These are phyloP conservation scores for Chymomyza procnemis DNA, from an alignment of 2,888 invertebrate genomes.

Conservation along the genomic window DNA sequence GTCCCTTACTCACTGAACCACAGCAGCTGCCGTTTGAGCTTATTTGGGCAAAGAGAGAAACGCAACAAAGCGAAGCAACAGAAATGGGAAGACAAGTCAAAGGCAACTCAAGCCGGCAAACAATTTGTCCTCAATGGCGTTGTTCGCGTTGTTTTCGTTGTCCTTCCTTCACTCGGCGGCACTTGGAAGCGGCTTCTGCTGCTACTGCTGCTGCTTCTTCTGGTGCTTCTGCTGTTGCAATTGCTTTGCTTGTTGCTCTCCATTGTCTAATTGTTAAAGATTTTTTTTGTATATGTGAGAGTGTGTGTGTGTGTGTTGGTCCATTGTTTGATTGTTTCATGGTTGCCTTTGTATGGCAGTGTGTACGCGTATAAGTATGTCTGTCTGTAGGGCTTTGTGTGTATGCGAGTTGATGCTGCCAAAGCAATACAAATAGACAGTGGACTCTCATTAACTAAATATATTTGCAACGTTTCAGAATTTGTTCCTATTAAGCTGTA, in stretches of 20 bases:
- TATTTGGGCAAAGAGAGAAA: slow-evolving; percentile 46
- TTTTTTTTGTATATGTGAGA: slow-evolving; percentile 44
- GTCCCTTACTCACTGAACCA: slow-evolving; percentile 31
- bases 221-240: slow-evolving; percentile 40
- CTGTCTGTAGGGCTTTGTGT: slow-evolving; percentile 1
- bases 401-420: slow-evolving; percentile 17
- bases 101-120: slow-evolving; percentile 39
- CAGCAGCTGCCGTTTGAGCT: slow-evolving; percentile 53
- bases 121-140: slow-evolving; percentile 58
- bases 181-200: background rate
- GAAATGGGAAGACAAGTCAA: background rate
- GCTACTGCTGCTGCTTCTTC: slow-evolving; percentile 27
- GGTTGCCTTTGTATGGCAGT: slow-evolving; percentile 4
- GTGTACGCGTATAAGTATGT: slow-evolving; percentile 12
- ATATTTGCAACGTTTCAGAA: background rate
- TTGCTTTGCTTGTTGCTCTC: slow-evolving; percentile 66
- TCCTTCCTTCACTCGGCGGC: background rate
- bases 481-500: too few relatives aligned
- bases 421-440: background rate
- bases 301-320: slow-evolving; percentile 28
- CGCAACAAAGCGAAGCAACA: slow-evolving; percentile 22
- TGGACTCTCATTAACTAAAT: background rate
- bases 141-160: background rate
- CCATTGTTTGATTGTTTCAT: slow-evolving; percentile 59
- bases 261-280: slow-evolving; percentile 68